Evolutionary conservation across 1,140 invertebrate genomes (phyloP).

Genomic region (Coelopa frigida): DNA sequence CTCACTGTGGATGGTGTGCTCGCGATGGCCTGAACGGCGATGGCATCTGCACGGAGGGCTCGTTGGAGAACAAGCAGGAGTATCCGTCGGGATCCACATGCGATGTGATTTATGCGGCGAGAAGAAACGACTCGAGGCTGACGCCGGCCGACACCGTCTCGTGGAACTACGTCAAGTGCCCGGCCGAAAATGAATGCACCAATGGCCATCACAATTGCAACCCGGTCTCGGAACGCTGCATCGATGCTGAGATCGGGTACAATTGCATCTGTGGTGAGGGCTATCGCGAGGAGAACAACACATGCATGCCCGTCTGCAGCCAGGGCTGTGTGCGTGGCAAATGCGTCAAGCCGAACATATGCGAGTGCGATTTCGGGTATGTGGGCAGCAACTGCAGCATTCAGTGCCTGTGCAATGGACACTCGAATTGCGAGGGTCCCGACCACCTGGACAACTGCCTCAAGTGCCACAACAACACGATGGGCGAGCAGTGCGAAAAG

Average conservation of each 20-base stretch:
- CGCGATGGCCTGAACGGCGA: constrained; percentile 52
- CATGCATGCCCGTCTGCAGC: constrained; percentile 75
- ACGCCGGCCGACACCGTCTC: constrained; percentile 44
- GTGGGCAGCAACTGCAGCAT: constrained; percentile 90
- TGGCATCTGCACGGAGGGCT: constrained; percentile 70
- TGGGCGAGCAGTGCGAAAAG: constrained; percentile 77
- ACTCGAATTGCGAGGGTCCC: constrained; percentile 82
- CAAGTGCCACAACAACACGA: constrained; percentile 87
- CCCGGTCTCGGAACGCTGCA: constrained; percentile 74
- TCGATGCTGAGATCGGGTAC: constrained; percentile 67
- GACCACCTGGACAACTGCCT: constrained; percentile 74
- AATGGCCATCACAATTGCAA: constrained; percentile 90
- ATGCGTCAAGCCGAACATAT: constrained; percentile 78
- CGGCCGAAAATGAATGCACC: constrained; percentile 86
- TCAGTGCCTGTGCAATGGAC: constrained; percentile 90
- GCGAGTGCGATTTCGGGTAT: constrained; percentile 89
- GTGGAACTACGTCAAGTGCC: constrained; percentile 84
- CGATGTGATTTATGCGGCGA: constrained; percentile 49
- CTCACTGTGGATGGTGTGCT: constrained; percentile 83
- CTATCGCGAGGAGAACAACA: constrained; percentile 55
- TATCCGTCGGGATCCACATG: constrained; percentile 63
- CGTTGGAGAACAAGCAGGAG: constrained; percentile 62
- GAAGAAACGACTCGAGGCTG: constrained; percentile 46
- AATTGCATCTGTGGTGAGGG: constrained; percentile 80
- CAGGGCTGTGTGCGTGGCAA: constrained; percentile 84